Percentiles rank a stretch among this genome's conserved stretches.
Conservation (phyloP, 2,797 vertebrate species). For the Yasuhikotakia modesta region DNA sequence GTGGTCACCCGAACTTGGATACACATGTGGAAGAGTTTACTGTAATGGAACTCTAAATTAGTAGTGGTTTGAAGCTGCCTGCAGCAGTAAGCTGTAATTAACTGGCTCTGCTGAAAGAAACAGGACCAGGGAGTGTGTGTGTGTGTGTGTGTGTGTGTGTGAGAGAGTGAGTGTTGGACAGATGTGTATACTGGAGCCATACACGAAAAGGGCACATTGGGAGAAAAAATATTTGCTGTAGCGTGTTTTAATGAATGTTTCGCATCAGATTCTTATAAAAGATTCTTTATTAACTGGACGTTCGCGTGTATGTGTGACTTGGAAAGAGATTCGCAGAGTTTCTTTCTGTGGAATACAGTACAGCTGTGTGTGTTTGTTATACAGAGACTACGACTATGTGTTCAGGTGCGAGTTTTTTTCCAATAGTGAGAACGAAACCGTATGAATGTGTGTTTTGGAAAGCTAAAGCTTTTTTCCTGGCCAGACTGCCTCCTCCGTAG, state of each 20-base stretch:
- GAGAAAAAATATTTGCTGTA: constrained; percentile 38
- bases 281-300: background rate
- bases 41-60: constrained; percentile 89
- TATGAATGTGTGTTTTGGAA: constrained; percentile 64
- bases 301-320: background rate
- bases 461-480: constrained; percentile 63
- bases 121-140: constrained; percentile 70
- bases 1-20: constrained; percentile 81
- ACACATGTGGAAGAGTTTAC: constrained; percentile 89
- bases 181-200: constrained; percentile 48
- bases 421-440: constrained; percentile 37
- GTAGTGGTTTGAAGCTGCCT: constrained; percentile 85
- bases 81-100: constrained; percentile 86
- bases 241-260: constrained; percentile 11
- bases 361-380: constrained; percentile 37
- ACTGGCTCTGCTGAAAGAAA: constrained; percentile 85
- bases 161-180: constrained; percentile 7
- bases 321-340: constrained; percentile 9
- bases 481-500: constrained; percentile 68
- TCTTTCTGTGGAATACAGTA: constrained; percentile 23
- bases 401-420: constrained; percentile 41
- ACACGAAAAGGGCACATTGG: constrained; percentile 47
- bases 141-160: background rate
- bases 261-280: constrained; percentile 17
- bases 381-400: constrained; percentile 30